Percentiles rank a stretch among this genome's conserved stretches.
Conservation (phyloP, 2,797 vertebrate species). For the Anableps anableps region DNA sequence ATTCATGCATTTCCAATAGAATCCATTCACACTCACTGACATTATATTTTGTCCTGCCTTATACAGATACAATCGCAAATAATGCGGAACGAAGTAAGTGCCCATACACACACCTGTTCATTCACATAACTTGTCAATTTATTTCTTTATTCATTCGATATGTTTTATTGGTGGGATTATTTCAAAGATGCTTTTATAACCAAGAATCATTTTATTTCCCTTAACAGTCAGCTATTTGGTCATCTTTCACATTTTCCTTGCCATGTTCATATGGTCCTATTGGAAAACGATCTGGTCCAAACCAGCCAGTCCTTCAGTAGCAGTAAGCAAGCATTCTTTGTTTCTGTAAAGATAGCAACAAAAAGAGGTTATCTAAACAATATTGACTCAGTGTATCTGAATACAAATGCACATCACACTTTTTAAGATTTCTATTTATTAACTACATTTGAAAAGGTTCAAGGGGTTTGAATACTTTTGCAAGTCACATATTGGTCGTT, state of each 20-base stretch:
- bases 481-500: background rate
- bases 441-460: background rate
- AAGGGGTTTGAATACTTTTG: background rate
- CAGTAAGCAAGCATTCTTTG: constrained; percentile 79
- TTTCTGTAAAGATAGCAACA: background rate
- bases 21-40: constrained; percentile 30
- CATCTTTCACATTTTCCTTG: constrained; percentile 91
- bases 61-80: constrained; percentile 89
- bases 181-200: background rate
- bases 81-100: constrained; percentile 90
- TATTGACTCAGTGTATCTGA: background rate
- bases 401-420: background rate
- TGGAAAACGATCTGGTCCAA: constrained; percentile 95
- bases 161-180: background rate
- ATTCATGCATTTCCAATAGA: constrained; percentile 29
- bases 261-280: constrained; percentile 97
- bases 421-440: background rate
- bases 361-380: background rate
- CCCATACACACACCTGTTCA: background rate
- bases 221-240: constrained; percentile 93
- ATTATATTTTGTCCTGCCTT: constrained; percentile 34
- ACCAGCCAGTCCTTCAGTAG: constrained; percentile 89
- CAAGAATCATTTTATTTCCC: constrained; percentile 33
- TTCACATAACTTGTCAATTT: background rate
- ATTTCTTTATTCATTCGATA: background rate